Base-by-base conservation (phyloP, 2,888 invertebrate species). In the Netelia virgata region DNA sequence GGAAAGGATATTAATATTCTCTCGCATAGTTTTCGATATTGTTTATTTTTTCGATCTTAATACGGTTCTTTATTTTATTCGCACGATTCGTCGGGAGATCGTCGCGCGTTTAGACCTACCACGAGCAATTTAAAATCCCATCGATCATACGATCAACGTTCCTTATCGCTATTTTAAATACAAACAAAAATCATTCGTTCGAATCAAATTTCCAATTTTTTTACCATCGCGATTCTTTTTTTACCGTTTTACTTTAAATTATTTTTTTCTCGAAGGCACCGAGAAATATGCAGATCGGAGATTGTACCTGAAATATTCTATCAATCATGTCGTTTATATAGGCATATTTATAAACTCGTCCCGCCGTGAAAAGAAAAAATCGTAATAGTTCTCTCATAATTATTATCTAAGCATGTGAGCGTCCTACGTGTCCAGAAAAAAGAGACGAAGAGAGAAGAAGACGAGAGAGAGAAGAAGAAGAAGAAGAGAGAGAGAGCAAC, bases 401-500 rank as follows among this genome's bases (percentile, higher is more conserved):
- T 20, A 57, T 78, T 75, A 82, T 36, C 68, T 53, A 53, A 82
- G 69, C 78, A 18, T 36, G 53, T 61, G 43, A 57, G 63, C 14
- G 36, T 36, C 20, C 18, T 72, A 36, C 61, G 73, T 20, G 47
- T 20, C 50, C 70, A 18, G 80, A 53, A 5, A 5, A 72, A 70
- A 55, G 23, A n/a, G 28, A 36, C 14, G 28, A 28, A 5, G 14
- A 23, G 28, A n/a, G 20, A 28, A 28, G 28, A 28, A 3, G 28
- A 28, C 3, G 3, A 41, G 57, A 64, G 9, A 9, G 47, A 47
- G 20, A 28, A 28, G 28, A 28, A 3, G 28, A 28, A 64, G 9
- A 9, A 8, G 8, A 14, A 47, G 47, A 47, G 47, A 47, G 50
- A 53, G 77, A 28, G 63, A 82, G 82, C 82, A 82, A 85, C 87